A percentile compares a stretch with the other conserved stretches of the same genome.
phyloP scores from a whole-genome alignment of 2,797 vertebrate species.

The Remorina albescens region DNA sequence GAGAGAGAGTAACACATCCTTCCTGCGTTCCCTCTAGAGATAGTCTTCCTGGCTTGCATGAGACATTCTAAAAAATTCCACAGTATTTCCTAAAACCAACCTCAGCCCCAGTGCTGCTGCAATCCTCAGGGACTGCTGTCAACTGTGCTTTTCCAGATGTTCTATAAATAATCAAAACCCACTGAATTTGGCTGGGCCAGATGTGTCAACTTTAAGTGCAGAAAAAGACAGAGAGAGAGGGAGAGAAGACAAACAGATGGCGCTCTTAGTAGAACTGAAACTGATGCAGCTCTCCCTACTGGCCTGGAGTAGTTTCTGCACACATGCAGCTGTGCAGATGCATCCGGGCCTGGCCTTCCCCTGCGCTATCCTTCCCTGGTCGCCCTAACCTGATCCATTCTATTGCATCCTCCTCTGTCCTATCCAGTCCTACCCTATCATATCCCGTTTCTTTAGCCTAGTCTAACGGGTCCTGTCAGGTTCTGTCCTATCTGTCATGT shows the following conservation, averaged over 20 bases:
- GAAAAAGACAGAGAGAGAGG: conserved; percentile 12
- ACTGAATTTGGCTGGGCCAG: conserved; percentile 51
- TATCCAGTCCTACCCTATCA: background rate
- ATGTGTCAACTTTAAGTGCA: conserved; percentile 59
- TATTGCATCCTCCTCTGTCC: background rate
- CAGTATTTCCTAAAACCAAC: conserved; percentile 49
- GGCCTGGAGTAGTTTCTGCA: conserved; percentile 51
- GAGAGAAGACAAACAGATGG: conserved; percentile 56
- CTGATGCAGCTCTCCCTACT: conserved; percentile 68
- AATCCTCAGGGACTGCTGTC: conserved; percentile 36
- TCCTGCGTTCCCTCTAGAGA: conserved; percentile 59
- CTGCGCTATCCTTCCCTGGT: background rate
- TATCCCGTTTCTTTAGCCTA: too few relatives aligned
- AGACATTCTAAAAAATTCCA: conserved; percentile 56
- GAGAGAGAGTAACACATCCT: conserved; percentile 39
- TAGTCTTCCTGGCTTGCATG: conserved; percentile 32
- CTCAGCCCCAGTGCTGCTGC: conserved; percentile 27
- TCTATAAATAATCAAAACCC: conserved; percentile 55
- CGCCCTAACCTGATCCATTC: background rate
- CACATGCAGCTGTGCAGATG: conserved; percentile 53
- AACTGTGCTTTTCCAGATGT: conserved; percentile 64
- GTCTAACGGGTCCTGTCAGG: background rate
- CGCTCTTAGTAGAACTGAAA: conserved; percentile 21
- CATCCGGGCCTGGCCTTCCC: conserved; percentile 10
- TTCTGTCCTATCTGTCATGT: background rate